Conservation (phyloP, 2,113 vertebrate genomes). For the Protomyctophum bolini region DNA sequence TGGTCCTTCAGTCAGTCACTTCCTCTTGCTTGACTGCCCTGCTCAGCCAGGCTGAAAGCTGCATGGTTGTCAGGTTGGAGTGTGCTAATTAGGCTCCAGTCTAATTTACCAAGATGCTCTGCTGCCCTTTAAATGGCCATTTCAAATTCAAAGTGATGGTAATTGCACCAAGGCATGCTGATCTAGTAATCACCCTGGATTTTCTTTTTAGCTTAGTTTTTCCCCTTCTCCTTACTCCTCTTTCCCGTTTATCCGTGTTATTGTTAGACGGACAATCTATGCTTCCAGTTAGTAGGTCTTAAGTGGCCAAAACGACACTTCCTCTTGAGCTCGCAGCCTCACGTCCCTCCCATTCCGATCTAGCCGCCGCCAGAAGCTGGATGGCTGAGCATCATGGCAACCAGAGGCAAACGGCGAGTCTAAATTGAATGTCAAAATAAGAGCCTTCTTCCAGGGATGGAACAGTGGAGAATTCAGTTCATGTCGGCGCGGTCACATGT, state of each 20-base stretch:
- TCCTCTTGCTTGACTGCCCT: conserved; percentile 90
- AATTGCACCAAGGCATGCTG: conserved; percentile 91
- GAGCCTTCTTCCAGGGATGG: conserved; percentile 41
- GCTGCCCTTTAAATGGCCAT: conserved; percentile 96
- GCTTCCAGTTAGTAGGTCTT: conserved; percentile 74
- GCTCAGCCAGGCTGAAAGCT: conserved; percentile 92
- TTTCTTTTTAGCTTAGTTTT: conserved; percentile 54
- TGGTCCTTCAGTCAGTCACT: conserved; percentile 87
- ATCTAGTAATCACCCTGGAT: conserved; percentile 90
- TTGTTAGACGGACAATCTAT: conserved; percentile 75
- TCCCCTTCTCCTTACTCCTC: conserved; percentile 14
- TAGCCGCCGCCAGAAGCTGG: conserved; percentile 31
- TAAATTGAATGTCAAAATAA: conserved; percentile 68
- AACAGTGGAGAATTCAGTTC: conserved; percentile 47
- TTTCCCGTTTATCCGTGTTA: conserved; percentile 70
- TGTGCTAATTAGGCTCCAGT: conserved; percentile 94
- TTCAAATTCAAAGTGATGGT: conserved; percentile 97
- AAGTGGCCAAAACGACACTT: conserved; percentile 71
- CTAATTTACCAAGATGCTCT: conserved; percentile 96
- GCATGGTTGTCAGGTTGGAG: conserved; percentile 91
- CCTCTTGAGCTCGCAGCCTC: conserved; percentile 45
- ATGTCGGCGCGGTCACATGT: conserved; percentile 39
- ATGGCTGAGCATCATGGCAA: conserved; percentile 39
- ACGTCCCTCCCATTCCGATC: conserved; percentile 34
- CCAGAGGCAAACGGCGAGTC: conserved; percentile 42